These are phyloP conservation scores for Drosophila lacicola DNA, from an alignment of 2,888 invertebrate species.

Conservation along the genomic window DNA sequence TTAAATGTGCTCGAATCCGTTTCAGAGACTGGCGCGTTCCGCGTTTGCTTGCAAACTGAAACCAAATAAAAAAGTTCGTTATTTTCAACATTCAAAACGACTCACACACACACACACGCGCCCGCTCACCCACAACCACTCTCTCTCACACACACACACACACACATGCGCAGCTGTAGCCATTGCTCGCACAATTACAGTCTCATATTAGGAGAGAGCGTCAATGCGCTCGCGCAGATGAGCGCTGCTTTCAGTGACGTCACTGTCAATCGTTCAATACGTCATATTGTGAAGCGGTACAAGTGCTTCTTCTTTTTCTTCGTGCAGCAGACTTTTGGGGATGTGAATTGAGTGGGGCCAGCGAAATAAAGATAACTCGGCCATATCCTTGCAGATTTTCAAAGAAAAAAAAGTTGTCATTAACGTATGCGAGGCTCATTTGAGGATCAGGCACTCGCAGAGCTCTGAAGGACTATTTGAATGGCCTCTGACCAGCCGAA, in stretches of 20 bases:
- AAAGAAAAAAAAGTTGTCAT: too few species aligned
- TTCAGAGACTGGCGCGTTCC: slow-evolving; percentile 71
- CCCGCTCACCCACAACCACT: neutral
- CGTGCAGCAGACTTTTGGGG: slow-evolving; percentile 13
- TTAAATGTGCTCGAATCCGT: slow-evolving; percentile 23
- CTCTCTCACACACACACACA: slow-evolving; percentile 1
- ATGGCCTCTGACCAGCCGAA: too few species aligned
- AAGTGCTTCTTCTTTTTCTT: slow-evolving; percentile 1
- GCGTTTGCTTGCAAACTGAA: slow-evolving; percentile 78
- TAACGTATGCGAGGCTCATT: too few species aligned
- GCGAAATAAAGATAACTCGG: neutral
- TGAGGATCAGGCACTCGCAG: too few species aligned
- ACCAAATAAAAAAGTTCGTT: slow-evolving; percentile 60
- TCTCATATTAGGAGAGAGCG: slow-evolving; percentile 29
- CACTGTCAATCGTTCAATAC: slow-evolving; percentile 24
- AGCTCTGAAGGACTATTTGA: too few species aligned
- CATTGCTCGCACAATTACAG: neutral
- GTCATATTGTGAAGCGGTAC: slow-evolving; percentile 10
- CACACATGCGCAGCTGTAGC: slow-evolving; percentile 25
- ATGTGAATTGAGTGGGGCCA: neutral
- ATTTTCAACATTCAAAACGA: slow-evolving; percentile 43
- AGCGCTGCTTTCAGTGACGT: slow-evolving; percentile 50
- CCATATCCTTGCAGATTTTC: too few species aligned
- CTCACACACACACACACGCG: slow-evolving; percentile 4
- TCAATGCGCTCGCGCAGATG: slow-evolving; percentile 61